Percentiles rank a stretch among this genome's conserved stretches.
These are phyloP conservation scores for Lithosia quadra DNA, from an alignment of 2,888 invertebrate species.

Conservation along the genomic window DNA sequence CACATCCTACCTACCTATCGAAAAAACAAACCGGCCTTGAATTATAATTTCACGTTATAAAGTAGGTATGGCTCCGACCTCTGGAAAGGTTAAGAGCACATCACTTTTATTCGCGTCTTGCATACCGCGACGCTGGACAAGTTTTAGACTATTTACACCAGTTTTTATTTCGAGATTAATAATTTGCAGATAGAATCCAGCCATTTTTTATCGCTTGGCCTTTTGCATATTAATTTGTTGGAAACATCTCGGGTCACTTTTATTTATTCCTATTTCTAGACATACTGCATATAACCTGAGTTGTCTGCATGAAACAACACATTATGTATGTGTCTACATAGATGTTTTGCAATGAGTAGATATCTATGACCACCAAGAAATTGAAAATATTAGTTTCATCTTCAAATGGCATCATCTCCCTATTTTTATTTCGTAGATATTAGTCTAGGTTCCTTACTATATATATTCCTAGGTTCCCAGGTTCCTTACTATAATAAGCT, in stretches of 20 bases:
- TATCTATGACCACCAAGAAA: background rate
- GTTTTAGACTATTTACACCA: slow-evolving; percentile 57
- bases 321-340: background rate
- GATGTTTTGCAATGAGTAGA: background rate
- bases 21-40: slow-evolving; percentile 74
- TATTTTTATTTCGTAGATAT: too few species aligned
- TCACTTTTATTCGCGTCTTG: slow-evolving; percentile 78
- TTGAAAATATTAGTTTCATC: too few species aligned
- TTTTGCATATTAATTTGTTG: slow-evolving; percentile 48
- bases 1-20: slow-evolving; percentile 47
- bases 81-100: slow-evolving; percentile 83
- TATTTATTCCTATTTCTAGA: slow-evolving; percentile 23
- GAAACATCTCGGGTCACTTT: slow-evolving; percentile 35
- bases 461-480: too few species aligned
- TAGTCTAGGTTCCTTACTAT: too few species aligned
- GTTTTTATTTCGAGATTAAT: slow-evolving; percentile 55
- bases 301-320: background rate
- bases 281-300: slow-evolving; percentile 4
- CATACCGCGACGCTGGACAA: slow-evolving; percentile 64
- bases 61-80: slow-evolving; percentile 72
- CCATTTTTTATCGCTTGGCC: slow-evolving; percentile 55
- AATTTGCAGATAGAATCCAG: slow-evolving; percentile 41
- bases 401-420: too few species aligned
- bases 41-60: slow-evolving; percentile 79
- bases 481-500: too few species aligned